phyloP scores from a whole-genome alignment of 2,797 vertebrate genomes.

The Morelia viridis region DNA sequence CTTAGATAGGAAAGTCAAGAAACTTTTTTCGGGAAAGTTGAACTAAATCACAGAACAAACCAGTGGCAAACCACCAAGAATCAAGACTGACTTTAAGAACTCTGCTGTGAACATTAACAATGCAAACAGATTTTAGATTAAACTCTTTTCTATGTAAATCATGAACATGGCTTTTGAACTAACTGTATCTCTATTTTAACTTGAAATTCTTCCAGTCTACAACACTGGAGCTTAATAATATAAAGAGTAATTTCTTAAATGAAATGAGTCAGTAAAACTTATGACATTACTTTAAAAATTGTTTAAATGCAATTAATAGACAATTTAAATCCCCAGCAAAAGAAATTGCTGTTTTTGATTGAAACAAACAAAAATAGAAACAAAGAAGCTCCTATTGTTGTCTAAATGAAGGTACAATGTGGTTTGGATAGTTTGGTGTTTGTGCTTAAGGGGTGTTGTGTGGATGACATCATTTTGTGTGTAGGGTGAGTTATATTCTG shows the following conservation, averaged over 20 bases:
- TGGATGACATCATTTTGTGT: slow-evolving; percentile 23
- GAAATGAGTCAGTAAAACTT: slow-evolving; percentile 42
- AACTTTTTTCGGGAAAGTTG: no score
- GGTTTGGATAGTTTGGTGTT: slow-evolving; percentile 65
- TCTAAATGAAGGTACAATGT: slow-evolving; percentile 46
- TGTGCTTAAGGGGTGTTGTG: slow-evolving; percentile 60
- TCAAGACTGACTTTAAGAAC: background rate
- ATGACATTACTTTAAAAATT: slow-evolving; percentile 23
- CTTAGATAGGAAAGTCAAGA: no score
- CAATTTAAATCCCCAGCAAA: slow-evolving; percentile 44
- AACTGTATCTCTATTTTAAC: background rate
- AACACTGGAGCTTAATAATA: background rate
- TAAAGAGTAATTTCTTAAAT: slow-evolving; percentile 46
- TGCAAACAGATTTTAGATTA: background rate
- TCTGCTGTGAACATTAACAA: slow-evolving; percentile 10
- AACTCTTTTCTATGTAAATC: background rate
- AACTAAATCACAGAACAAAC: no score
- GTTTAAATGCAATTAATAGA: slow-evolving; percentile 47
- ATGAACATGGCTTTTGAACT: background rate
- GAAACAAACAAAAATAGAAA: accelerated
- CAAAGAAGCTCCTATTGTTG: slow-evolving; percentile 60
- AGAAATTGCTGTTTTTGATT: slow-evolving; percentile 31
- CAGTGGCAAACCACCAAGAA: background rate
- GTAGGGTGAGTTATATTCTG: slow-evolving; percentile 60
- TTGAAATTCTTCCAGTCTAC: background rate